Evolutionary conservation across 2,888 invertebrate genomes (phyloP), one percentile per base, ranked within the genome.

Genomic region (Ctena decussata): DNA sequence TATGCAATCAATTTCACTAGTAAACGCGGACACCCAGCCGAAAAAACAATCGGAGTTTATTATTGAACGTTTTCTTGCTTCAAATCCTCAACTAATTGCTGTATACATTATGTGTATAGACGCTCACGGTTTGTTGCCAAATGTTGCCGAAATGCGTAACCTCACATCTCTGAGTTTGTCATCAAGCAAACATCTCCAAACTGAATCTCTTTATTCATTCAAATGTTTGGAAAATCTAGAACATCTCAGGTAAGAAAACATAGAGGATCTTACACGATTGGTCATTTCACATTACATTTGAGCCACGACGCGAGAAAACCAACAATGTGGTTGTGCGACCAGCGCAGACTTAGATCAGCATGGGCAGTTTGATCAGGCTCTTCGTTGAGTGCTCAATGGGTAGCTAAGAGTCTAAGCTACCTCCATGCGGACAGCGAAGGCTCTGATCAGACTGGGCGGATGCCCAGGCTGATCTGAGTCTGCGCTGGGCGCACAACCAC

Each of bases 211-310:
- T 24, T 35, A n/a, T 39, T 77, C 77, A 65, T 80, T 80, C 37
- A 27, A 35, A 41, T 73, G 77, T 27, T 57, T 84, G 18, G 65
- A 72, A 69, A 32, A 35, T 18, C 57, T 84, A 5, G 35, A 76
- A 70, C 53, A 75, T 27, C 69, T 86, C 24, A 84, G 86, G 86
- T 86, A 80, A 46, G 21, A 46, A n/a, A n/a, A n/a, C n/a, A n/a
- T n/a, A n/a, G n/a, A n/a, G n/a, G n/a, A n/a, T n/a, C n/a, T n/a
- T n/a, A n/a, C n/a, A n/a, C n/a, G n/a, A n/a, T n/a, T n/a, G n/a
- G n/a, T n/a, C n/a, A n/a, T n/a, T n/a, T n/a, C n/a, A n/a, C n/a
- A n/a, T n/a, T n/a, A n/a, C n/a, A n/a, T n/a, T n/a, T n/a, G n/a
- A n/a, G n/a, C n/a, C n/a, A n/a, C n/a, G n/a, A n/a, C n/a, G n/a